phyloP scores from a whole-genome alignment of 2,888 invertebrate genomes.

The Crematogaster levior region DNA sequence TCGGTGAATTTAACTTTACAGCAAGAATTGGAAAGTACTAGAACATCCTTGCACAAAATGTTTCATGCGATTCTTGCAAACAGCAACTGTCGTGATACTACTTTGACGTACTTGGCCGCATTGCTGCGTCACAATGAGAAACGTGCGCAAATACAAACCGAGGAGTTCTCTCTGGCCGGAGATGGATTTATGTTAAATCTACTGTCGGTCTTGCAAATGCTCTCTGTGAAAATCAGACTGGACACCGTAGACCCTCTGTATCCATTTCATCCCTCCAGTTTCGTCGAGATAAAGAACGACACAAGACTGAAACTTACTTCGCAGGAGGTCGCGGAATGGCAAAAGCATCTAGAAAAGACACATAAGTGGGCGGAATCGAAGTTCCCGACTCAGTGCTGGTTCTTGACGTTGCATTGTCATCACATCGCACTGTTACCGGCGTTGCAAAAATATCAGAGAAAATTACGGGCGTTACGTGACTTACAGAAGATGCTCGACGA shows the following conservation, averaged over 20 bases:
- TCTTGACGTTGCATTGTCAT: constrained; percentile 97
- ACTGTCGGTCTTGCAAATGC: constrained; percentile 95
- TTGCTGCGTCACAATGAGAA: constrained; percentile 94
- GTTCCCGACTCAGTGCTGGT: constrained; percentile 99
- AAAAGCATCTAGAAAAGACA: constrained; percentile 88
- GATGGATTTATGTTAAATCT: constrained; percentile 99
- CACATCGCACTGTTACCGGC: constrained; percentile 96
- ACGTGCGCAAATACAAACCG: constrained; percentile 95
- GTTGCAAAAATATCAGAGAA: constrained; percentile 93
- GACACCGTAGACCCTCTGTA: constrained; percentile 96
- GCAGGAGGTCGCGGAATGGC: constrained; percentile 93
- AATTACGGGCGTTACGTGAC: constrained; percentile 92
- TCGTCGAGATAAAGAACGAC: constrained; percentile 91
- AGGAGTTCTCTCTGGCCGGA: constrained; percentile 94
- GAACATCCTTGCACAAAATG: constrained; percentile 92
- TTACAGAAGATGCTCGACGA: constrained; percentile 95
- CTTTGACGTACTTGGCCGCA: constrained; percentile 92
- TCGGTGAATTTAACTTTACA: constrained; percentile 91
- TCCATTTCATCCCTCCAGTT: constrained; percentile 93
- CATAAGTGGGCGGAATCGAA: constrained; percentile 92
- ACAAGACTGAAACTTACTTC: constrained; percentile 94
- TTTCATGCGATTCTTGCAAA: constrained; percentile 94
- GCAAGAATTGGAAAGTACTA: constrained; percentile 92
- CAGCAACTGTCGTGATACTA: constrained; percentile 91
- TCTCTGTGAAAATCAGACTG: constrained; percentile 95